These are phyloP conservation scores for Peromyscus nudipes DNA, from an alignment of 2,797 vertebrate genomes.

Conservation along the genomic window DNA sequence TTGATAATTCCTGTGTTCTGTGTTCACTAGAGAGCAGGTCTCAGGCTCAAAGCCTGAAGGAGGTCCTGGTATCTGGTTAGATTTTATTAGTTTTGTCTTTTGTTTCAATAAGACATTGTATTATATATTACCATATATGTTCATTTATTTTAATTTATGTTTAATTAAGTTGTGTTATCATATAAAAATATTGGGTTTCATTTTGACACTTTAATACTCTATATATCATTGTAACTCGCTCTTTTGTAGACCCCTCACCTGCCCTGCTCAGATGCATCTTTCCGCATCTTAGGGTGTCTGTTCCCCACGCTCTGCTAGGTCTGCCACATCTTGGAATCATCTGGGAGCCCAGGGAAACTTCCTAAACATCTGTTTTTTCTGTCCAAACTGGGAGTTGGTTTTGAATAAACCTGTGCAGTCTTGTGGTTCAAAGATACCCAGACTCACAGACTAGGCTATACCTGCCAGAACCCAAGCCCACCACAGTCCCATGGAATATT, in stretches of 20 bases:
- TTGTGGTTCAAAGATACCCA: neutral
- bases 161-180: neutral
- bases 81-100: neutral
- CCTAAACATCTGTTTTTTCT: neutral
- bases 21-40: neutral
- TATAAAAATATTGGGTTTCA: neutral
- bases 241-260: neutral
- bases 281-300: neutral
- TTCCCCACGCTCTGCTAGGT: accelerated
- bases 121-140: slow-evolving; percentile 12
- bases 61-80: neutral
- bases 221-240: neutral
- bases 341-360: neutral
- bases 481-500: neutral
- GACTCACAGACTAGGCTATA: neutral
- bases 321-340: neutral
- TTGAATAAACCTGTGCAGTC: neutral
- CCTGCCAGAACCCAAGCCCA: neutral
- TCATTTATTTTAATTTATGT: neutral
- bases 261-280: too few species aligned
- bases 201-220: neutral
- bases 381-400: neutral
- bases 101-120: neutral
- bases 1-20: slow-evolving; percentile 12
- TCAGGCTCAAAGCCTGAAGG: neutral